phyloP scores from a whole-genome alignment of 2,888 invertebrate genomes.

The Lepidochrysops patricia region DNA sequence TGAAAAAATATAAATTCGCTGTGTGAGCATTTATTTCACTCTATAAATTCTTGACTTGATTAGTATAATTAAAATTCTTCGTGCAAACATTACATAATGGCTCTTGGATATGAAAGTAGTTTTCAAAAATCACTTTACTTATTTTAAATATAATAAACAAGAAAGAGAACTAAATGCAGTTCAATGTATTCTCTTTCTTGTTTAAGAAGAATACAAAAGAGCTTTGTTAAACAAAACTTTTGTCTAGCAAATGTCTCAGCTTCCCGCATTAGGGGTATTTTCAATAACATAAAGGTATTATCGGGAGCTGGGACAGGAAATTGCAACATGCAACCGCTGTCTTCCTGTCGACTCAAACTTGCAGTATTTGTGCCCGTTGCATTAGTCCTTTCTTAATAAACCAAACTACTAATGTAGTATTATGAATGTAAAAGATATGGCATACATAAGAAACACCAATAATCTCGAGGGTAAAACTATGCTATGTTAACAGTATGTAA shows the following conservation, averaged over 20 bases:
- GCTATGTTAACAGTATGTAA: no score
- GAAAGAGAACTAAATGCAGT: background rate
- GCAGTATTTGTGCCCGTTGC: slow-evolving; percentile 37
- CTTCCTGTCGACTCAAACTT: slow-evolving; percentile 27
- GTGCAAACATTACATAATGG: no score
- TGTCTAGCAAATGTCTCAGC: background rate
- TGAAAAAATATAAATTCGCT: no score
- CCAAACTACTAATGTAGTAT: background rate
- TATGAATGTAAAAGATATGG: background rate
- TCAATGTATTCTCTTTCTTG: no score
- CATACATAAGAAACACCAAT: no score
- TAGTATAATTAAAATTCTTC: no score
- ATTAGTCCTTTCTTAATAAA: slow-evolving; percentile 1
- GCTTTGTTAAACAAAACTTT: background rate
- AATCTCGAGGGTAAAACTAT: no score
- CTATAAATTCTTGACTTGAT: no score
- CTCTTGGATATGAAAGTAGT: no score
- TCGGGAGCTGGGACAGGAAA: slow-evolving; percentile 37
- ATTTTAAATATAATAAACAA: background rate
- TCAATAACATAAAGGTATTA: slow-evolving; percentile 22
- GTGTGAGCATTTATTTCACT: no score
- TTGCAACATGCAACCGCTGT: slow-evolving; percentile 52
- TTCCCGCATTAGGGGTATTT: slow-evolving; percentile 51
- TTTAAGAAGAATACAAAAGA: no score
- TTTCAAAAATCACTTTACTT: background rate